phyloP scores from a whole-genome alignment of 2,113 vertebrate genomes.

The Carollia perspicillata region DNA sequence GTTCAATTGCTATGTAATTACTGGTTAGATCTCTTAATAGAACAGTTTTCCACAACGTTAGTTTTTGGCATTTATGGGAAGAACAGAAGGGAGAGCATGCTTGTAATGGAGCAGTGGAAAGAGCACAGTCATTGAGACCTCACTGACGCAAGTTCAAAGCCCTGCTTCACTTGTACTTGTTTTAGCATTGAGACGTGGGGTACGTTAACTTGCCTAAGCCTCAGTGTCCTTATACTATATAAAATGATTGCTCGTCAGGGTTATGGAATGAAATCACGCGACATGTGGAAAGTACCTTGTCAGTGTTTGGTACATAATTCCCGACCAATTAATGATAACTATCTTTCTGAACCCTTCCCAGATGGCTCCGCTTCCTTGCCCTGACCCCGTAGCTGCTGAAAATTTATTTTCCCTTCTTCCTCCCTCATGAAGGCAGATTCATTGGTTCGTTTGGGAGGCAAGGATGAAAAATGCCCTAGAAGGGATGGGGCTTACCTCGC shows the following conservation, averaged over 20 bases:
- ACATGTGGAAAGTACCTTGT: neutral
- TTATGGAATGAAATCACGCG: neutral
- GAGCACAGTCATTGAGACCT: neutral
- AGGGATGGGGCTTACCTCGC: neutral
- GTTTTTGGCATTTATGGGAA: conserved; percentile 28
- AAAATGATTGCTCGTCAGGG: neutral
- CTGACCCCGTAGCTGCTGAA: neutral
- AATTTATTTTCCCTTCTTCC: neutral
- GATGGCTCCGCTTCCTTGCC: neutral
- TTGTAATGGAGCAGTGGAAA: neutral
- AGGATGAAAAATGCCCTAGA: neutral
- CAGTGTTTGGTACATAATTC: neutral
- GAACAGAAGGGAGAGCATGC: neutral
- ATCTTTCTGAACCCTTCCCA: neutral
- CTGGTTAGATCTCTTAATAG: conserved; percentile 37
- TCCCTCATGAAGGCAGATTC: neutral
- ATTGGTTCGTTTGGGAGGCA: neutral
- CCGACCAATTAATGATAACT: neutral
- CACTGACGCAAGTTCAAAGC: neutral
- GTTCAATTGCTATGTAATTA: conserved; percentile 35
- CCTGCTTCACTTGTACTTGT: neutral
- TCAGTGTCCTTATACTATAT: neutral
- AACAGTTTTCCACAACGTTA: conserved; percentile 27
- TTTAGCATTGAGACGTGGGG: neutral
- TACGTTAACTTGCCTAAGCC: neutral